A percentile compares a stretch with the other conserved stretches of the same genome.
Evolutionary conservation across 2,797 vertebrate species (phyloP).

Genomic region (Nannoperca australis): DNA sequence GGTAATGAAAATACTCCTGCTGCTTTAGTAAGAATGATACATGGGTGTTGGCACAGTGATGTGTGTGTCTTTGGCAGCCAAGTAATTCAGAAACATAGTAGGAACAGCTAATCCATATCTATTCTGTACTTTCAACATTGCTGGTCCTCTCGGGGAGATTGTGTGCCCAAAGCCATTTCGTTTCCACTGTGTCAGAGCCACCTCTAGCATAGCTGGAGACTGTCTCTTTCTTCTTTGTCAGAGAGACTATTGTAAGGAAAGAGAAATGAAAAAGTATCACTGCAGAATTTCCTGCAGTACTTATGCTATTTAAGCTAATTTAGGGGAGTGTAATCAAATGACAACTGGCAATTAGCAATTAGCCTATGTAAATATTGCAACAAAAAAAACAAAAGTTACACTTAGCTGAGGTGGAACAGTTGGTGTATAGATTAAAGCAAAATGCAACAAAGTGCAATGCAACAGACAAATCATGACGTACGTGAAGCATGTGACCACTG

Average conservation of each 20-base stretch:
- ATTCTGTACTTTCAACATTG: constrained; percentile 59
- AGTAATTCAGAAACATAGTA: constrained; percentile 57
- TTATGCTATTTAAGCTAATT: constrained; percentile 9
- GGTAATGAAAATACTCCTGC: constrained; percentile 42
- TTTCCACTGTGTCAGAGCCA: constrained; percentile 55
- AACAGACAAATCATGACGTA: no score
- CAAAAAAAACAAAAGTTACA: no score
- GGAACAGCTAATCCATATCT: constrained; percentile 66
- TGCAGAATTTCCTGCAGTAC: not conserved
- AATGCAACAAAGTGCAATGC: no score
- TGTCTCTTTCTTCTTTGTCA: constrained; percentile 31
- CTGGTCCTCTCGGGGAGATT: constrained; percentile 42
- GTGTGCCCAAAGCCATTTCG: constrained; percentile 57
- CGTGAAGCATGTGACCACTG: no score
- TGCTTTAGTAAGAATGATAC: constrained; percentile 41
- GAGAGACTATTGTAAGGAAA: constrained; percentile 17
- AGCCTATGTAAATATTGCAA: not conserved
- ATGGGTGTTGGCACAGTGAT: constrained; percentile 38
- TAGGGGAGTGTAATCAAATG: constrained; percentile 6
- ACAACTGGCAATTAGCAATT: constrained; percentile 15
- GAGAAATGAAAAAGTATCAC: not conserved
- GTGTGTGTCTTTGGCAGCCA: constrained; percentile 35
- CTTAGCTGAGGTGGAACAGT: no score
- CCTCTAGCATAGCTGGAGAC: constrained; percentile 18
- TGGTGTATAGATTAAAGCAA: no score